Base-by-base conservation (phyloP, 2,797 vertebrate genomes). In the Hoplostethus atlanticus region DNA sequence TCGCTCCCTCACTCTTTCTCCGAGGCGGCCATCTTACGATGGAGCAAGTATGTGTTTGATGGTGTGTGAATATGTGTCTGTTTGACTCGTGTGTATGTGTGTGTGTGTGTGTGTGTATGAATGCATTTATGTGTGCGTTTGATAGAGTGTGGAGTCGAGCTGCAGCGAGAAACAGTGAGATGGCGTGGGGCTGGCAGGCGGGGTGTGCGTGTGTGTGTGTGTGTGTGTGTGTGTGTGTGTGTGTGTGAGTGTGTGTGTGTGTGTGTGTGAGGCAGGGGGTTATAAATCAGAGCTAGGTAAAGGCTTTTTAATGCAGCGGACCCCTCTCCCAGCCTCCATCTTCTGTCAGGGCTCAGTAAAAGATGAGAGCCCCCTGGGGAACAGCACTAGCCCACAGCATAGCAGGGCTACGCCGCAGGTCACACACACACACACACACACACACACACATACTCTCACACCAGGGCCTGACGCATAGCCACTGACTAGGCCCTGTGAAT, bases 241-340 rank as follows among this genome's bases (percentile, higher is more conserved):
- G 64, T 31, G 73, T 50, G 82, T 64, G 78, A 66, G 59, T 71
- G 87, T 69, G 86, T 69, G 64, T 31, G 73, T 50, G 82, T 64
- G 78, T 68, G 59, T 71, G 87, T 69, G 86, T 69, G 83, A 90
- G 91, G 90, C 87, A 87, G 87, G 75, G 61, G 91, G 90, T 92
- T 91, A 96, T 95, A 96, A 96, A 96, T 96, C 95, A 95, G 93
- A 79, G 85, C 91, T 87, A 93, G 94, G 94, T 95, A 95, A 95
- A 95, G 95, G 93, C 92, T 96, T 95, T 95, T 95, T 95, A 95
- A 95, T 94, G 93, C 93, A 94, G 93, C 93, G 77, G 89, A 95
- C 94, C 91, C 90, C 84, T 92, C 93, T 94, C 89, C 85, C 93
- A 92, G 90, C 94, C 94, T 95, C 94, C 93, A 94, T 95, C 94